Percentiles rank a stretch among this genome's conserved stretches.
These are phyloP conservation scores for Stichopus chloronotus DNA, from an alignment of 35 echinoderm and acorn worm species.

Conservation along the genomic window DNA sequence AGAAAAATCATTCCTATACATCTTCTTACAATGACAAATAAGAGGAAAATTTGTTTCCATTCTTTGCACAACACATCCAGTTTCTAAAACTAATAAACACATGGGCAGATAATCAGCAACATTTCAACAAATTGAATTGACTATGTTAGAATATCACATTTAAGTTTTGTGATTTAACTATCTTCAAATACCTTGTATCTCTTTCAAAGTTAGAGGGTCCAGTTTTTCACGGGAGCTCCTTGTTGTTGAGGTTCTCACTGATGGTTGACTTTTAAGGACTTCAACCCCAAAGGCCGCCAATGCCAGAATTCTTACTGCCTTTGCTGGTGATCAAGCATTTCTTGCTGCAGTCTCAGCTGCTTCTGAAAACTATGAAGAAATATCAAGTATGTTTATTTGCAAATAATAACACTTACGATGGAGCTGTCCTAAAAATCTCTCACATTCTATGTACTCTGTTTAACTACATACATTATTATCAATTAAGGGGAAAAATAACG, in stretches of 20 bases:
- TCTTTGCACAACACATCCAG: too few relatives aligned
- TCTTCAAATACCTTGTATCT: too few relatives aligned
- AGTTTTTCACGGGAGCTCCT: background rate
- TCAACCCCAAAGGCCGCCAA: background rate
- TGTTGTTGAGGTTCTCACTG: background rate
- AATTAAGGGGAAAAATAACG: too few relatives aligned
- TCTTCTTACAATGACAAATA: too few relatives aligned
- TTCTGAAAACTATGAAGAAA: background rate
- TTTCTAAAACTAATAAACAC: too few relatives aligned
- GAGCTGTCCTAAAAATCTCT: too few relatives aligned
- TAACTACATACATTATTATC: too few relatives aligned
- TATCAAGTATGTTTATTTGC: too few relatives aligned
- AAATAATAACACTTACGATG: too few relatives aligned
- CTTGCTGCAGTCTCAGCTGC: background rate
- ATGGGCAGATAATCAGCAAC: background rate
- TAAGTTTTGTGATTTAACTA: background rate
- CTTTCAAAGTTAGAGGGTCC: constrained; percentile 14
- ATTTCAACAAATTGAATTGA: background rate
- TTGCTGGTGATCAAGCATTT: background rate
- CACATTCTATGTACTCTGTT: too few relatives aligned
- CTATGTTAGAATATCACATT: background rate
- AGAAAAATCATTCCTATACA: background rate
- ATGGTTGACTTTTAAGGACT: background rate
- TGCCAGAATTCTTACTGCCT: too few relatives aligned
- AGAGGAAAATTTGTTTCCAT: too few relatives aligned